Conservation (phyloP, 2,888 invertebrate species). For the Busseola fusca region DNA sequence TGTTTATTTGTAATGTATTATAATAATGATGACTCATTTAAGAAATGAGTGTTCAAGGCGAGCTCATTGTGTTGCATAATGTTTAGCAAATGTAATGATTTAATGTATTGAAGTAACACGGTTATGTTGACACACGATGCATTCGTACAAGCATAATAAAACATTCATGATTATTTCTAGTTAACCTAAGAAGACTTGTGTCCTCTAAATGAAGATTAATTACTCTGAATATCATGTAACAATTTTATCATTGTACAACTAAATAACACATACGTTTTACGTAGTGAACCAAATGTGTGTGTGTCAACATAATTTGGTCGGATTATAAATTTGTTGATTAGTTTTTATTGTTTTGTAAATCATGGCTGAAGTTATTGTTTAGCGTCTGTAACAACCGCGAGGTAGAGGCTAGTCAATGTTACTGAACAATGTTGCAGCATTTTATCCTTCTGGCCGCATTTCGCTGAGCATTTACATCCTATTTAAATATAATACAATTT, state of each 20-base stretch:
- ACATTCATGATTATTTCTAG: constrained; percentile 49
- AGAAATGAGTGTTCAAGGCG: constrained; percentile 61
- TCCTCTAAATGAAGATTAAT: too few relatives aligned
- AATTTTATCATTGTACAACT: constrained; percentile 48
- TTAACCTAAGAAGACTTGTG: constrained; percentile 47
- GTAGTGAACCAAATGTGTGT: constrained; percentile 58
- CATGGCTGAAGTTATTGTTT: constrained; percentile 62
- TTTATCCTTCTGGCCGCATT: constrained; percentile 73
- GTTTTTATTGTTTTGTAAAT: constrained; percentile 75
- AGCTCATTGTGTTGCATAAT: constrained; percentile 72
- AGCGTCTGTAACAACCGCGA: constrained; percentile 51
- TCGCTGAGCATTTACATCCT: constrained; percentile 74
- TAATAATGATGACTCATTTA: constrained; percentile 62
- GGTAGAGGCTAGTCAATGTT: constrained; percentile 69
- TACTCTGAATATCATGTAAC: constrained; percentile 43
- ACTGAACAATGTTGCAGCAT: constrained; percentile 69
- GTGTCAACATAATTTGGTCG: constrained; percentile 62
- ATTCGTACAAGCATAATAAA: constrained; percentile 58
- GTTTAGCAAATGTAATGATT: constrained; percentile 73
- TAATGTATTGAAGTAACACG: constrained; percentile 60
- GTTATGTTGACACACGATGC: constrained; percentile 59
- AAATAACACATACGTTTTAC: too few relatives aligned
- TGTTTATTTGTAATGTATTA: constrained; percentile 60
- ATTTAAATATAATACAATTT: constrained; percentile 54
- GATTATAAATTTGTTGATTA: constrained; percentile 78